Evolutionary conservation across 2,113 vertebrate species (phyloP), one percentile per base, ranked within the genome.

Genomic region (Dunckerocampus dactyliophorus): DNA sequence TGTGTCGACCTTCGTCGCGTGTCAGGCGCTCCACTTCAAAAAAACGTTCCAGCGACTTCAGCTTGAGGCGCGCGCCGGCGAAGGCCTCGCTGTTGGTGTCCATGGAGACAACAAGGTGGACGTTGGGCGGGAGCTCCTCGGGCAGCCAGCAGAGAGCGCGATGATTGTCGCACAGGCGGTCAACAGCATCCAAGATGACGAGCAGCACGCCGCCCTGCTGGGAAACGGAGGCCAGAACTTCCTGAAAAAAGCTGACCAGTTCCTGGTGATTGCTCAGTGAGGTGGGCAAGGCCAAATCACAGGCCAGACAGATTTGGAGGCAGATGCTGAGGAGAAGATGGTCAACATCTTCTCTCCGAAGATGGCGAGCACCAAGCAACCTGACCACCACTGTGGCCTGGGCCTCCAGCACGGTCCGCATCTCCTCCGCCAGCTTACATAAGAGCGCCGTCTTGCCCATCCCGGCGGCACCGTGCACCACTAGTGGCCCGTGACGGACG

Each of bases 381-480:
- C 84, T 57, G 45, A 91, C 67, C 12, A 88, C 77, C 0, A 86
- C 77, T 9, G 85, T 69, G 0, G 75, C 84, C 21, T 77, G 76
- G 0, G 71, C 69, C 14, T 88, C 85, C 3, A 89, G 66, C 22
- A 83, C 75, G 11, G 52, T 37, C 0, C 69, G 76, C 49, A 87
- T 74, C 49, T 83, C 80, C 67, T 90, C 85, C 0, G 87, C 79
- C 39, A 92, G 75, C 54, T 88, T 87, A 68, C 89, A 92, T 59
- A 92, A 80, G 47, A 94, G 55, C 0, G 91, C 63, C 0, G 93
- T 92, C 81, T 93, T 94, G 2, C 93, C 93, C 0, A 88, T 85
- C 15, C 92, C 93, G 0, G 89, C 77, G 0, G 79, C 72, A 0
- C 92, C 91, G 0, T 81, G 82, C 19, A 95, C 75, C 7, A 92